These are phyloP conservation scores for Delphinapterus leucas DNA, from an alignment of 2,113 vertebrate species.

Conservation along the genomic window DNA sequence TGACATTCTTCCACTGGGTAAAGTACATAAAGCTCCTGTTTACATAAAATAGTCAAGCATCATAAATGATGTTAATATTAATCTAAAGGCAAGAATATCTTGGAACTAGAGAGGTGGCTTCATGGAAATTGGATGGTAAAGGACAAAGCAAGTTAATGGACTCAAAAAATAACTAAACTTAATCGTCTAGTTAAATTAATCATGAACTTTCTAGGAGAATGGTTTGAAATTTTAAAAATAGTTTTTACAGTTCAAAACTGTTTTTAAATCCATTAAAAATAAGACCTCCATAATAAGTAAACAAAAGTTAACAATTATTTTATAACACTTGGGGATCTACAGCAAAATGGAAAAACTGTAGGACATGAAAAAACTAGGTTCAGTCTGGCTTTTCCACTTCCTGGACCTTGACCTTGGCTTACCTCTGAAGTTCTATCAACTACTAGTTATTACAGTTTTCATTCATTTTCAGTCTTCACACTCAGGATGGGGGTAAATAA, in stretches of 20 bases:
- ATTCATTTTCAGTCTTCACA: slow-evolving; percentile 9
- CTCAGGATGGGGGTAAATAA: background rate
- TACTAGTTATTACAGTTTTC: background rate
- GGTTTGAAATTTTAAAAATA: background rate
- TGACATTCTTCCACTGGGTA: background rate
- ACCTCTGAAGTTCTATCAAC: background rate
- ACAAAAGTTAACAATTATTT: slow-evolving; percentile 6
- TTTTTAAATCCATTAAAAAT: slow-evolving; percentile 47
- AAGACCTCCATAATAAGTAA: background rate
- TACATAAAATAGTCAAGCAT: slow-evolving; percentile 1
- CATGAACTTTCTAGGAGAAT: background rate
- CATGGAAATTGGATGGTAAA: background rate
- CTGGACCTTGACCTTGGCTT: background rate
- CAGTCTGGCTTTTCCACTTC: background rate
- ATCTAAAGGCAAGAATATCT: slow-evolving; percentile 23
- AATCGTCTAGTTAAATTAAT: background rate
- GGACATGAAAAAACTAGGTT: background rate
- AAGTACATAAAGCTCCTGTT: slow-evolving; percentile 6
- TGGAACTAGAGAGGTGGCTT: background rate
- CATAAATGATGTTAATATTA: slow-evolving; percentile 15
- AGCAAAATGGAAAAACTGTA: background rate
- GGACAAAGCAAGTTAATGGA: background rate
- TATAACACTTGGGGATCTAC: background rate
- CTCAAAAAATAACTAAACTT: background rate
- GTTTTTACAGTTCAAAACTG: slow-evolving; percentile 5